Percentiles rank a stretch among this genome's conserved stretches.
These are phyloP conservation scores for Tringa solitaria DNA, from an alignment of 2,113 vertebrate species.

Conservation along the genomic window DNA sequence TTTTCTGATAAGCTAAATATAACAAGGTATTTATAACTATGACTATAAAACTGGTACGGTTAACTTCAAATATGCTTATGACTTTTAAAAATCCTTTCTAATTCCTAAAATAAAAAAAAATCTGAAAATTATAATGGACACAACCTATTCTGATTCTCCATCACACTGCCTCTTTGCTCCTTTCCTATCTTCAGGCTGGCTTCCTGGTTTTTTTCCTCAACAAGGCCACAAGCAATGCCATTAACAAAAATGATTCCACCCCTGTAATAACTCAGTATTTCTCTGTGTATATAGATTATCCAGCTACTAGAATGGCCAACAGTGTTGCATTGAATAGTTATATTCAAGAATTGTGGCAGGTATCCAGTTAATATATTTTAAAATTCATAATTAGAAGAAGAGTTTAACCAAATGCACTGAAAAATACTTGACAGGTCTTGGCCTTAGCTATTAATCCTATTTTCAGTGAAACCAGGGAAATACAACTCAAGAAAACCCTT, in stretches of 20 bases:
- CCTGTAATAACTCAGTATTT: neutral
- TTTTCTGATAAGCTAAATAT: neutral
- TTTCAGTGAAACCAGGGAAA: neutral
- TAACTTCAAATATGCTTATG: neutral
- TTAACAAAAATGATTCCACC: neutral
- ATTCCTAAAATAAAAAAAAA: neutral
- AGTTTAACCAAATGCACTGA: neutral
- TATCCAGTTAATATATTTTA: neutral
- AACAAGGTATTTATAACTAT: neutral
- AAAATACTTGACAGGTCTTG: neutral
- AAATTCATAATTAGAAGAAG: neutral
- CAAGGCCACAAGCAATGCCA: neutral
- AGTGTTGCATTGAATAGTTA: neutral
- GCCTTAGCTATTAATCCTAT: neutral
- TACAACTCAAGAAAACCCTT: neutral
- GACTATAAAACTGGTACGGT: neutral
- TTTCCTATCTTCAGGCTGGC: neutral
- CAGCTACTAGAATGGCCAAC: neutral
- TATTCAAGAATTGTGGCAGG: neutral
- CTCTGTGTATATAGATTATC: neutral
- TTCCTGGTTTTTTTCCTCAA: neutral
- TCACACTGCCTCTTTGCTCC: neutral
- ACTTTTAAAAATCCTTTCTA: neutral
- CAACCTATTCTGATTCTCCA: neutral
- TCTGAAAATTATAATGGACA: neutral